Base-by-base conservation (phyloP, 2,888 invertebrate genomes). In the Habrosyne pyritoides region DNA sequence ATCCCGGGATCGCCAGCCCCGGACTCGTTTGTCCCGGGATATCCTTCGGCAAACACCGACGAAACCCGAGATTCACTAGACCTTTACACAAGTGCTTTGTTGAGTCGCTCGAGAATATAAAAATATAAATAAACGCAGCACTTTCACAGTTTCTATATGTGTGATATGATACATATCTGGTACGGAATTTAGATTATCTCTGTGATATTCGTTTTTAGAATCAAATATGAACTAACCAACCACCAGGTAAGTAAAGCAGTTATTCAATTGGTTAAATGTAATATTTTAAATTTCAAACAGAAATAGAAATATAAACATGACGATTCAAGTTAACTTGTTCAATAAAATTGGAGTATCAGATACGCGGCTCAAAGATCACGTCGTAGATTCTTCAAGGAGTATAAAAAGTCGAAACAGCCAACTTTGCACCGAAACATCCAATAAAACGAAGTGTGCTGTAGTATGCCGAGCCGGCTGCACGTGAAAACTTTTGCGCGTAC, bases 21-120 rank as follows among this genome's bases (percentile, higher is more conserved):
- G 78, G 72, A 70, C 86, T 89, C 88, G 89, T 90, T 91, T 91
- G 90, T 91, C 87, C 84, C 86, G 85, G 86, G 81, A 87, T 87
- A 87, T 88, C 88, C 91, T 84, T 87, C 81, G 82, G 88, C 87
- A 91, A 91, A 91, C 90, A 89, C 84, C 84, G 84, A 76, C 86
- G 81, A 80, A 85, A 86, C 83, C 87, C 87, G 84, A 86, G 85
- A 88, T 89, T 87, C 87, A 86, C 87, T 85, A 85, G 87, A 86
- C 89, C 89, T 88, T 87, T 85, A 83, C 85, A 84, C 81, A 81
- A 87, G 86, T 85, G 84, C 87, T 86, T 83, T 85, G 83, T 82
- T 74, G 83, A 84, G 80, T 80, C 77, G 79, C 78, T 75, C 67
- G 71, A 74, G 71, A 78, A 73, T 80, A 83, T 77, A 74, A 83